Evolutionary conservation across 2,888 invertebrate species (phyloP).

Genomic region (Camptogramma bilineatum): DNA sequence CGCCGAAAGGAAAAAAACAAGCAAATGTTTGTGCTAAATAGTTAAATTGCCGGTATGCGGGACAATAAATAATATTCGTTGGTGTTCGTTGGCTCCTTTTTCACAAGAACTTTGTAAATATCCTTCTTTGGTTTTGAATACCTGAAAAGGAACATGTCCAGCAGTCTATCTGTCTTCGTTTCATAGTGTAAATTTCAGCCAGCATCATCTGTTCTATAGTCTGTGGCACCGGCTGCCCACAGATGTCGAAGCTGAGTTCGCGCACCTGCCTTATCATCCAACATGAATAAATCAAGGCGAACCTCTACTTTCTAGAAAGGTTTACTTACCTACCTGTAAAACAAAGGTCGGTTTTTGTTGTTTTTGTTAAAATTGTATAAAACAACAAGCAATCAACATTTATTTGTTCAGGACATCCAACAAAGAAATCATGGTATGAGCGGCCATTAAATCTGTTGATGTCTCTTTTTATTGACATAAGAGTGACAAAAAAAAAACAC

Average conservation of each 20-base stretch:
- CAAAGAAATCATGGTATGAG: neutral
- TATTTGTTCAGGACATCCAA: neutral
- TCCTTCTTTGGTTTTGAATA: too few relatives aligned
- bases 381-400: constrained; percentile 2
- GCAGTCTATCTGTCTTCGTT: too few relatives aligned
- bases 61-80: too few relatives aligned
- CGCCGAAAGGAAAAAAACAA: too few relatives aligned
- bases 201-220: neutral
- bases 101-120: too few relatives aligned
- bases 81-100: too few relatives aligned
- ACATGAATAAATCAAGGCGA: constrained; percentile 60
- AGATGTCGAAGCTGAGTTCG: constrained; percentile 57
- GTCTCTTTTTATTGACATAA: too few relatives aligned
- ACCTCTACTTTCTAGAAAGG: constrained; percentile 38
- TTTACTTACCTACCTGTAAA: constrained; percentile 34
- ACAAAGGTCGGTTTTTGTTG: constrained; percentile 35
- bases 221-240: constrained; percentile 32
- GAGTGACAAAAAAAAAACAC: too few relatives aligned
- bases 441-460: too few relatives aligned
- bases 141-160: too few relatives aligned
- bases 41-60: too few relatives aligned
- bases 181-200: neutral
- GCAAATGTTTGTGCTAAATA: too few relatives aligned
- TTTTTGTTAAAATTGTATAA: constrained; percentile 8
- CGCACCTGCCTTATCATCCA: constrained; percentile 58